These are phyloP conservation scores for Elachura formosa DNA, from an alignment of 2,113 vertebrate species.

Conservation along the genomic window DNA sequence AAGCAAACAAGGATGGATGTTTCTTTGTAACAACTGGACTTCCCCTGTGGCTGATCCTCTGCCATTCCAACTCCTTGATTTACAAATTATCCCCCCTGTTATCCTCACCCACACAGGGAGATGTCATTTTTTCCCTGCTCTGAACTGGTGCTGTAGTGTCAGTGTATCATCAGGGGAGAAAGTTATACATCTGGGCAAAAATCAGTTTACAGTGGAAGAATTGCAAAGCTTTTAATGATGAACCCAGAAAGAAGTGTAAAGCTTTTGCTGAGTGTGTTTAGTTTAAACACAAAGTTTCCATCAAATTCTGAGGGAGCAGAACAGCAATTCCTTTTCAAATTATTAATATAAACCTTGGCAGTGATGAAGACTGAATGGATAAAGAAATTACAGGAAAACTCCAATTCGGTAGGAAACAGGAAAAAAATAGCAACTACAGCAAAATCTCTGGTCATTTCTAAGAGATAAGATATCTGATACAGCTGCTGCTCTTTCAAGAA, in stretches of 20 bases:
- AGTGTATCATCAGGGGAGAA: neutral
- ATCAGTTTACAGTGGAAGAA: neutral
- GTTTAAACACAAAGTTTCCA: neutral
- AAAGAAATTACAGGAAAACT: neutral
- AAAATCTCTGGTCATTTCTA: neutral
- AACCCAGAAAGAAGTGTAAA: neutral
- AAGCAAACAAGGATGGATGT: neutral
- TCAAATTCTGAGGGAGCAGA: neutral
- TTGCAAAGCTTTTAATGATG: neutral
- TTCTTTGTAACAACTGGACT: neutral
- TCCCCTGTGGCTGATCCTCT: neutral
- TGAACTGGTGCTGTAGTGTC: neutral
- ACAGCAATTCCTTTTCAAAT: neutral
- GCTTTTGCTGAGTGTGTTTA: neutral
- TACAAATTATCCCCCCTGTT: neutral
- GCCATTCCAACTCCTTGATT: neutral
- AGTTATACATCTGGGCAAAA: neutral
- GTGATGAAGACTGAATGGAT: neutral
- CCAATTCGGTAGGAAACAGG: neutral
- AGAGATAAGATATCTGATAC: neutral
- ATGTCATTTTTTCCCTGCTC: neutral
- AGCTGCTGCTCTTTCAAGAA: slow-evolving; percentile 21
- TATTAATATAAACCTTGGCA: neutral
- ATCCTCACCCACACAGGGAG: neutral
- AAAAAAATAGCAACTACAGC: neutral